phyloP scores from a whole-genome alignment of 1,140 invertebrate species.

The Drosophila melanica region DNA sequence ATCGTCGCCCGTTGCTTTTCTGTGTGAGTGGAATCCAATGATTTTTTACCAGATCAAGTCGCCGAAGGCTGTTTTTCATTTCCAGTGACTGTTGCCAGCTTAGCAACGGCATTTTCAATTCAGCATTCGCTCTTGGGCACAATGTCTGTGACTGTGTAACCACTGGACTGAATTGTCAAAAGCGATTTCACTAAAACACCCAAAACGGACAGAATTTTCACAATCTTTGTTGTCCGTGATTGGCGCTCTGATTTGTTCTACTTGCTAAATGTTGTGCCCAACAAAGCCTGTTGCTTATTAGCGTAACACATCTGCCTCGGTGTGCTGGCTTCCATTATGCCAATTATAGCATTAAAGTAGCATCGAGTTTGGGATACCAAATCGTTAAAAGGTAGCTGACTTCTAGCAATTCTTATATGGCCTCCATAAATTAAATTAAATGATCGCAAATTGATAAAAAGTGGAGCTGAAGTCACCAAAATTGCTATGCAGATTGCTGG shows the following conservation, averaged over 20 bases:
- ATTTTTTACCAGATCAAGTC: constrained; percentile 61
- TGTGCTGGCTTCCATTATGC: too few species aligned
- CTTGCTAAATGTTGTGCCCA: neutral
- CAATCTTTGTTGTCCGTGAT: constrained; percentile 59
- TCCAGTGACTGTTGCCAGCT: constrained; percentile 33
- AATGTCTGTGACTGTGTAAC: constrained; percentile 37
- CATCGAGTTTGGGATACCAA: too few species aligned
- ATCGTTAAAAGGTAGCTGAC: too few species aligned
- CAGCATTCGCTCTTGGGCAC: constrained; percentile 43
- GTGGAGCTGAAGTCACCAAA: too few species aligned
- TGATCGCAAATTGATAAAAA: too few species aligned
- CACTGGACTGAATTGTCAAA: constrained; percentile 26
- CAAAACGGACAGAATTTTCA: constrained; percentile 35
- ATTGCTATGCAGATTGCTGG: too few species aligned
- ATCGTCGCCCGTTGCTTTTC: constrained; percentile 7
- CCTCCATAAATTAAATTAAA: too few species aligned
- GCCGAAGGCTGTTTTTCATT: constrained; percentile 23
- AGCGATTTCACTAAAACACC: constrained; percentile 4
- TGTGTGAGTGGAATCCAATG: constrained; percentile 54
- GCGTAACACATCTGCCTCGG: neutral
- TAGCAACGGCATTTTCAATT: constrained; percentile 64
- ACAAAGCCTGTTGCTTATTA: neutral
- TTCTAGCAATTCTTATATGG: too few species aligned
- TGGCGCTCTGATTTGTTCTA: constrained; percentile 28
- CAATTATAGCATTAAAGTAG: too few species aligned